A percentile compares a stretch with the other conserved stretches of the same genome.
These are phyloP conservation scores for Tonatia bakeri DNA, from an alignment of 2,113 vertebrate species.

Conservation along the genomic window DNA sequence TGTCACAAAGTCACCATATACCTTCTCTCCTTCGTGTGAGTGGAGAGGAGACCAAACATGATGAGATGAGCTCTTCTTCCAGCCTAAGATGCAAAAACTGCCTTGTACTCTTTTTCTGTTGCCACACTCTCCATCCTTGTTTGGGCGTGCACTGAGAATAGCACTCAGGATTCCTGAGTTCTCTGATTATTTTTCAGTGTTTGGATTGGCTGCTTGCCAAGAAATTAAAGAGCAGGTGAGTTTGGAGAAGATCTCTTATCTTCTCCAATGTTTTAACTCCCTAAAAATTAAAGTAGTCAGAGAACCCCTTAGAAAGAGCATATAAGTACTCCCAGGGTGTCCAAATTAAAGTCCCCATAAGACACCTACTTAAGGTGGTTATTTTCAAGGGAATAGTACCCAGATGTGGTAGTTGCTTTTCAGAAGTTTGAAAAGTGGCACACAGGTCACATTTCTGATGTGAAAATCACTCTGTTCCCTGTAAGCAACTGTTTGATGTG, in stretches of 20 bases:
- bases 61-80: neutral
- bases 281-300: conserved; percentile 11
- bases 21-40: neutral
- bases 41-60: neutral
- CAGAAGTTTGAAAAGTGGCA: conserved; percentile 34
- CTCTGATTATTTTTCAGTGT: conserved; percentile 30
- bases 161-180: conserved; percentile 50
- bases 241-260: conserved; percentile 50
- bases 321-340: neutral
- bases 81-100: neutral
- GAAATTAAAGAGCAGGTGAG: conserved; percentile 48
- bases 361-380: neutral
- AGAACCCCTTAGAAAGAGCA: conserved; percentile 26
- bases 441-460: conserved; percentile 16
- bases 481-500: conserved; percentile 25
- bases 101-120: conserved; percentile 37
- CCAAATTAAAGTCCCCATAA: conserved; percentile 22
- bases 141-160: conserved; percentile 30
- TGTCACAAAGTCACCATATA: neutral
- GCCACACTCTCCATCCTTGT: neutral
- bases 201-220: conserved; percentile 52
- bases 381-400: conserved; percentile 21
- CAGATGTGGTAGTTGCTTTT: neutral
- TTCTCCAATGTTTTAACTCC: conserved; percentile 49
- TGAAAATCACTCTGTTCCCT: conserved; percentile 15